Evolutionary conservation across 1,140 invertebrate genomes (phyloP).

Genomic region (Adoxophyes honmai): DNA sequence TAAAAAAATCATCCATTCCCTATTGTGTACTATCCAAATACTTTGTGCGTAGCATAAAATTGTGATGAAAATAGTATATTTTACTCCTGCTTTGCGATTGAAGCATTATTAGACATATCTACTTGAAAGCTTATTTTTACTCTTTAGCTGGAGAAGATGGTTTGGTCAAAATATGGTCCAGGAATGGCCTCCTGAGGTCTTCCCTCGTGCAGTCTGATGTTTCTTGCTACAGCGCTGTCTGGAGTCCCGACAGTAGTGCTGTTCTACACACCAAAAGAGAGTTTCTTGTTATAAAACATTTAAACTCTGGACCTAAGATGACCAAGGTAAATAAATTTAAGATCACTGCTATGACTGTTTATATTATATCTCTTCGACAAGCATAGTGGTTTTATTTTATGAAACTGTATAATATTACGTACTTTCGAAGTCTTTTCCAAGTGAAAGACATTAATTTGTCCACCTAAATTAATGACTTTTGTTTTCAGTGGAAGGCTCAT

Average conservation of each 20-base stretch:
- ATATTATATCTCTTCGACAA: too few species aligned
- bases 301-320: slow-evolving; percentile 93
- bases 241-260: slow-evolving; percentile 91
- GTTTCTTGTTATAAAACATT: slow-evolving; percentile 91
- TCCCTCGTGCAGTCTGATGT: slow-evolving; percentile 89
- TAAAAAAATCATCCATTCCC: too few species aligned
- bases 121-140: background rate
- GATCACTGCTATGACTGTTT: background rate
- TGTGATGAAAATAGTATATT: too few species aligned
- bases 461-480: too few species aligned
- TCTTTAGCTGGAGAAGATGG: slow-evolving; percentile 95
- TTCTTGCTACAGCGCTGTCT: slow-evolving; percentile 89
- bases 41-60: too few species aligned
- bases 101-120: too few species aligned
- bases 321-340: slow-evolving; percentile 81
- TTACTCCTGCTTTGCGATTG: too few species aligned
- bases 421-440: slow-evolving; percentile 23
- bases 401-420: too few species aligned
- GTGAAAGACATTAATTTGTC: too few species aligned
- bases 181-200: slow-evolving; percentile 95
- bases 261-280: slow-evolving; percentile 92
- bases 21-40: too few species aligned
- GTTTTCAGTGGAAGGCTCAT: slow-evolving; percentile 96
- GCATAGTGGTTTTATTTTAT: too few species aligned
- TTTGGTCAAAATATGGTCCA: slow-evolving; percentile 96